Base-by-base conservation (phyloP, 2,113 vertebrate species). In the Pseudopipra pipra region DNA sequence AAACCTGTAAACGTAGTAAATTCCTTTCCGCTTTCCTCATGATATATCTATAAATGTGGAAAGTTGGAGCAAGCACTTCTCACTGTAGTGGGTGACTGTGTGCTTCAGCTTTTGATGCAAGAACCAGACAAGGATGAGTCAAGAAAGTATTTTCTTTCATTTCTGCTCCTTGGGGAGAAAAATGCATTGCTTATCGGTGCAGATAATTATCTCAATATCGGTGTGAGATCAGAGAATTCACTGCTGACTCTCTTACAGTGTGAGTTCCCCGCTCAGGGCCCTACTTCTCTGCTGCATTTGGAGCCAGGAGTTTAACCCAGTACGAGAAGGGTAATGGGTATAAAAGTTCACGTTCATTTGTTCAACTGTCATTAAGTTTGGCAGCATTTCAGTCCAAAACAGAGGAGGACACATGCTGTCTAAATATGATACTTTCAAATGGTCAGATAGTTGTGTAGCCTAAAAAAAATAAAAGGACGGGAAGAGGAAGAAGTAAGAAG, bases 101-200 rank as follows among this genome's bases (percentile, higher is more conserved):
- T 56, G 24, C 49, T 84, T 62, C 56, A 73, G 80, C 43, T 92
- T 59, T 63, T 63, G 7, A 14, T 85, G 68, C 33, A 81, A 63
- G 78, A 91, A 21, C 6, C 2, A 9, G 75, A 63, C 61, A 80
- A 67, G 33, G 92, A 93, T 95, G 85, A 97, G 65, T 95, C 82
- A 96, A 89, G 61, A 44, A 67, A 95, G 52, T 67, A 19, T 92
- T 95, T 92, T 90, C 68, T 90, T 96, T 87, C 63, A 55, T 77
- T 87, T 78, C 61, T 82, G 41, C 25, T 83, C 61, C 90, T 85
- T 0, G 0, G 7, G 10, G 70, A 4, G 16, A 4, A n/a, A 37
- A 86, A 63, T 15, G 24, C n/a, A 52, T 95, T 87, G 76, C 83
- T 94, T 49, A 84, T 96, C 0, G 0, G 72, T 94, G 41, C 31